These are phyloP conservation scores for Odontamblyopus rebecca DNA, from an alignment of 2,797 vertebrate species.

Conservation along the genomic window DNA sequence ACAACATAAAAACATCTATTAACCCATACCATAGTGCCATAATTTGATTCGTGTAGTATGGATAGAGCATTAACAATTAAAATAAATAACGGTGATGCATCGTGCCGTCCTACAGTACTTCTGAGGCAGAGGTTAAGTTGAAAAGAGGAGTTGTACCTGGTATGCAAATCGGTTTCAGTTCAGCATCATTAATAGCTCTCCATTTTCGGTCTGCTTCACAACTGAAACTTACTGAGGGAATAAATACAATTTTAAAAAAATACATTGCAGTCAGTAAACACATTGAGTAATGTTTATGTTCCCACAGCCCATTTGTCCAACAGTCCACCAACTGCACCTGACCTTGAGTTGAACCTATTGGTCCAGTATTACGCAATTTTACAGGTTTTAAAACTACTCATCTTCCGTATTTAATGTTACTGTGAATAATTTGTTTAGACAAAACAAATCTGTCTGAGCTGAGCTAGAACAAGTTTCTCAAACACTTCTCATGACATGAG, in stretches of 20 bases:
- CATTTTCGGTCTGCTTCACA: constrained; percentile 69
- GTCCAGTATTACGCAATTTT: too few species aligned
- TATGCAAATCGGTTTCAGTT: constrained; percentile 53
- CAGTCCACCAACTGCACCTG: background rate
- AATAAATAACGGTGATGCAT: too few species aligned
- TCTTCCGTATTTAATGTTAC: background rate
- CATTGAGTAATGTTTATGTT: background rate
- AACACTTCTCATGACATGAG: too few species aligned
- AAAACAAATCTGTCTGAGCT: background rate
- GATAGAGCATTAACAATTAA: too few species aligned
- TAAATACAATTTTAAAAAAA: background rate
- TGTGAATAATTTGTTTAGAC: background rate
- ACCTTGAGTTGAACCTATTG: too few species aligned
- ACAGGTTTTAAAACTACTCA: background rate
- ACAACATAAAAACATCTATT: too few species aligned
- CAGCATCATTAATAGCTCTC: constrained; percentile 45
- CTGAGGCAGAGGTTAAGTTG: too few species aligned
- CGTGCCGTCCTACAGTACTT: too few species aligned
- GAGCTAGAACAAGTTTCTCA: too few species aligned
- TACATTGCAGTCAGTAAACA: background rate
- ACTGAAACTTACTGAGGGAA: constrained; percentile 54
- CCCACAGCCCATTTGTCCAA: background rate
- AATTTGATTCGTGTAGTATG: too few species aligned
- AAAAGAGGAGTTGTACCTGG: constrained; percentile 53
- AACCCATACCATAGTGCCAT: too few species aligned